Conservation (phyloP, 1,140 invertebrate genomes). For the Lordiphosa collinella region DNA sequence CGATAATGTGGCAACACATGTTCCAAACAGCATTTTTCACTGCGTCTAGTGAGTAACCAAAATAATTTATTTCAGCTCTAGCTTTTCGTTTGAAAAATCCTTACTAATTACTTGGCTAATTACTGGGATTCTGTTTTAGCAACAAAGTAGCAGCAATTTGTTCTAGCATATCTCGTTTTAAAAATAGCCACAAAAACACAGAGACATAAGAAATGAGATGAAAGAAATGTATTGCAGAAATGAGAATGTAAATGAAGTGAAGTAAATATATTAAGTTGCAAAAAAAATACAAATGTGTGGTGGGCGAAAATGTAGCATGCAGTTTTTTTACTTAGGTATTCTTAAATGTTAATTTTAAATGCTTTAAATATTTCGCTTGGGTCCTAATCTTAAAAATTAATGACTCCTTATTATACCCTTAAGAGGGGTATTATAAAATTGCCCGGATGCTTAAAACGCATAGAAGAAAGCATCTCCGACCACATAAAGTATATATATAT, state of each 20-base stretch:
- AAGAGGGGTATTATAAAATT: too few relatives aligned
- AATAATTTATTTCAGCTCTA: constrained; percentile 34
- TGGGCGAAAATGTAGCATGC: too few relatives aligned
- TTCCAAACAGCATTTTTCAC: constrained; percentile 30
- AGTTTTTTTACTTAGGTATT: too few relatives aligned
- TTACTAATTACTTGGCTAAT: constrained; percentile 71
- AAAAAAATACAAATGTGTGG: too few relatives aligned
- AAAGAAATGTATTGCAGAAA: constrained; percentile 36
- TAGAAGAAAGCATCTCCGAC: too few relatives aligned
- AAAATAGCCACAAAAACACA: constrained; percentile 39
- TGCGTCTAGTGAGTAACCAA: constrained; percentile 6
- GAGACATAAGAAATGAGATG: constrained; percentile 18
- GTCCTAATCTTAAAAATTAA: too few relatives aligned
- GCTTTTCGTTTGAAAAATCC: constrained; percentile 45
- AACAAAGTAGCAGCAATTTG: constrained; percentile 65
- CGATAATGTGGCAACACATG: constrained; percentile 50
- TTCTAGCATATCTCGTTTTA: constrained; percentile 52
- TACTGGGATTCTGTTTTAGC: constrained; percentile 52
- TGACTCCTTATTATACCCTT: too few relatives aligned
- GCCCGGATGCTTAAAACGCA: too few relatives aligned
- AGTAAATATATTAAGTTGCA: too few relatives aligned
- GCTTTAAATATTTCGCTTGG: too few relatives aligned
- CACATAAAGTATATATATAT: too few relatives aligned
- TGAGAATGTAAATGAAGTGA: constrained; percentile 38
- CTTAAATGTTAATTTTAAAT: too few relatives aligned